Base-by-base conservation (phyloP, 1,140 invertebrate species). In the Liolophura sinensis region DNA sequence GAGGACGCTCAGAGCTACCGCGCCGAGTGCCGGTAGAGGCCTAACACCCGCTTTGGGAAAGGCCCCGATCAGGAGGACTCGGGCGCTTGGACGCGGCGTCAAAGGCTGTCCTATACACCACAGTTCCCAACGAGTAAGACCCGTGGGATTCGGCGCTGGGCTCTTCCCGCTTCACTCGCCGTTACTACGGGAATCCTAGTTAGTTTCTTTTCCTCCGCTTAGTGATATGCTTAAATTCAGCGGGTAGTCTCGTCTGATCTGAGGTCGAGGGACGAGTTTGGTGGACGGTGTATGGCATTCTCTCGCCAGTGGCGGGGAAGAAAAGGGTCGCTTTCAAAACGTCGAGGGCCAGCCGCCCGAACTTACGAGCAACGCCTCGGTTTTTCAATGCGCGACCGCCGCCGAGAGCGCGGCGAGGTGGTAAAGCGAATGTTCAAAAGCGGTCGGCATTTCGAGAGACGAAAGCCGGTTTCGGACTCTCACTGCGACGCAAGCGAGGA, bases 201-300 rank as follows among this genome's bases (percentile, higher is more conserved):
- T 92, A 90, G 90, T 93, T 93, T 93, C 89, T 92, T 93, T 93
- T 93, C 91, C 92, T 92, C 90, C 90, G 90, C 91, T 92, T 91
- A 92, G 79, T 92, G 87, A 92, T 92, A 92, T 93, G 92, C 90
- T 92, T 92, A 91, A 92, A 88, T 91, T 91, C 88, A 87, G 90
- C 88, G 90, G 90, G 90, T 91, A 87, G 78, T 90, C 90, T 87
- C 86, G 84, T 86, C 88, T 89, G 88, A 89, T 85, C 86, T 88
- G 88, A 90, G 89, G 89, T 89, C 88, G 79, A 75, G 22, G 22
- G 7, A 24, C 62, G 61, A 63, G 51, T 9, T 51, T n/a, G n/a
- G 27, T 20, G 5, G 48, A 31, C n/a, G 46, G 66, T 25, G n/a
- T 24, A 25, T 18, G 7, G 22, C 14, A 27, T 22, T 46, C 16